phyloP scores from a whole-genome alignment of 2,888 invertebrate species.

The Zhengitettix transpicula region DNA sequence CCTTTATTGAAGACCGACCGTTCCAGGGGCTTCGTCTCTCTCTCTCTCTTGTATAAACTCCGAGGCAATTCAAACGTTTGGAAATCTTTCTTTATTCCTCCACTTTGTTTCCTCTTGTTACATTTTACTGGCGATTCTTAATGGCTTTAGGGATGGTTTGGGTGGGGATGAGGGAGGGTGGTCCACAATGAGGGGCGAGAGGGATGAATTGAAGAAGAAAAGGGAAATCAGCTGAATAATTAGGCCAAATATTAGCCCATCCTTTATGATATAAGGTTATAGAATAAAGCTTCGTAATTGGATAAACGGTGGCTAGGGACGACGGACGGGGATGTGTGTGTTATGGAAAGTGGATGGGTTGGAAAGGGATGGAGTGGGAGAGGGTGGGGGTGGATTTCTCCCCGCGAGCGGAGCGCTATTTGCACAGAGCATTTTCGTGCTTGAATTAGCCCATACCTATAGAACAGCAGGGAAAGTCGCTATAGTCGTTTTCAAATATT shows the following conservation, averaged over 20 bases:
- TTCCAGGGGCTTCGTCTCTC: neutral
- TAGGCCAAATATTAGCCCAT: conserved; percentile 16
- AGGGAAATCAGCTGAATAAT: conserved; percentile 15
- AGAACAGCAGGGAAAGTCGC: neutral
- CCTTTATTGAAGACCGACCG: neutral
- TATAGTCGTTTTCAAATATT: neutral
- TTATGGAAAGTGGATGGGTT: neutral
- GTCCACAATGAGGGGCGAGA: neutral
- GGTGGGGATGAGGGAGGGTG: neutral
- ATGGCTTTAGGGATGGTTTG: neutral
- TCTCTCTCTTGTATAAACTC: neutral
- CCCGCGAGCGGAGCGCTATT: neutral
- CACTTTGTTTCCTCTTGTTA: neutral
- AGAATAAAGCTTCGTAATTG: conserved; percentile 13
- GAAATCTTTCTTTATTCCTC: neutral
- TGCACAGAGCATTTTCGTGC: neutral
- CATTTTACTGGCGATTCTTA: neutral
- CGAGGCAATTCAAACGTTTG: neutral
- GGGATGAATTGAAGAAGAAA: neutral
- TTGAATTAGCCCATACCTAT: neutral
- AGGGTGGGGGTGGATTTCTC: neutral
- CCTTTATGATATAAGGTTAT: conserved; percentile 13
- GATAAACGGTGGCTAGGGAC: conserved; percentile 12
- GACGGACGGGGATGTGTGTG: conserved; percentile 2
- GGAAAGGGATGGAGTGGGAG: neutral